Conservation (phyloP, 2,888 invertebrate species). For the Dioctria linearis region DNA sequence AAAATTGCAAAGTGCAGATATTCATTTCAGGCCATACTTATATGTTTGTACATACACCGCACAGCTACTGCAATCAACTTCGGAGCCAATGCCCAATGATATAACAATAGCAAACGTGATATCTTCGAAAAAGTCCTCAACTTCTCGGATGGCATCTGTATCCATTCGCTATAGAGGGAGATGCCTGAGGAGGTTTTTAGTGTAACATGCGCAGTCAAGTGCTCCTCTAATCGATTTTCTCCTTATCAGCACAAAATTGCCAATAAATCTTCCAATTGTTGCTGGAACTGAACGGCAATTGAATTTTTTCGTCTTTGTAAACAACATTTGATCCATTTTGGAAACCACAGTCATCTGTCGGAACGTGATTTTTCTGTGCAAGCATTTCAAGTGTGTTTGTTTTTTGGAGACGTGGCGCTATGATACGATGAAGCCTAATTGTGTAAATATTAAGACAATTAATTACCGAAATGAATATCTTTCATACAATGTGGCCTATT, state of each 20-base stretch:
- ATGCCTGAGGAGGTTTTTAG: background rate
- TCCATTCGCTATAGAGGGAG: background rate
- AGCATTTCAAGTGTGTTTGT: conserved; percentile 27
- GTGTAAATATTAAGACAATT: conserved; percentile 50
- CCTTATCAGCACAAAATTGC: conserved; percentile 47
- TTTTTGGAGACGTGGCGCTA: conserved; percentile 45
- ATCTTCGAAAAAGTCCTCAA: conserved; percentile 13
- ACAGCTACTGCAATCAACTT: background rate
- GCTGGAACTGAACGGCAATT: conserved; percentile 36
- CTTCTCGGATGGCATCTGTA: conserved; percentile 2
- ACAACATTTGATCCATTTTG: conserved; percentile 49
- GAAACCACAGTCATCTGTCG: conserved; percentile 45
- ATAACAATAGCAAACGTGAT: background rate
- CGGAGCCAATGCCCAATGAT: background rate
- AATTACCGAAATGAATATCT: conserved; percentile 43
- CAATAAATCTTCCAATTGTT: conserved; percentile 50
- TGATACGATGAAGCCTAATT: conserved; percentile 29
- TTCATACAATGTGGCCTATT: conserved; percentile 25
- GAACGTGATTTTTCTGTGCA: conserved; percentile 31
- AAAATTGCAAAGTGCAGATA: conserved; percentile 1
- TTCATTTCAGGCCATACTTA: background rate
- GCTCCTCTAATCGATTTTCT: conserved; percentile 45
- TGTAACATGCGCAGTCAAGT: conserved; percentile 50
- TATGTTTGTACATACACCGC: background rate
- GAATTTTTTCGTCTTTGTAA: conserved; percentile 42